These are phyloP conservation scores for Forbesichthys agassizii DNA, from an alignment of 2,113 vertebrate genomes.

Conservation along the genomic window DNA sequence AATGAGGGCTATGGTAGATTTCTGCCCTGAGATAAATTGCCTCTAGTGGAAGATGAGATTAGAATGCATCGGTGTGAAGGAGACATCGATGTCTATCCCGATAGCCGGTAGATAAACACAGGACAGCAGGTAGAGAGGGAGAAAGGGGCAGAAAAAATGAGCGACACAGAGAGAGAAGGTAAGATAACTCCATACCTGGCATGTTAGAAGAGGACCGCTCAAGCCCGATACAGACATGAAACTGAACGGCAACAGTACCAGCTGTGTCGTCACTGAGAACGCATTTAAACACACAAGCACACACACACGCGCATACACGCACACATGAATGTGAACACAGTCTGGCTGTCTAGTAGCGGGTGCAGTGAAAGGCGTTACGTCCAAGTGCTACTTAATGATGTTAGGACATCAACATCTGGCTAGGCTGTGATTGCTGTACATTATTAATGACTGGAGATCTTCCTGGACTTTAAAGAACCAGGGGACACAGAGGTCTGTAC, in stretches of 20 bases:
- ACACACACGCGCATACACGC: slow-evolving; percentile 24
- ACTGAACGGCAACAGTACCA: slow-evolving; percentile 32
- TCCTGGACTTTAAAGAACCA: too few relatives aligned
- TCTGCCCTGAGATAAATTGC: slow-evolving; percentile 42
- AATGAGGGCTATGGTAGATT: slow-evolving; percentile 36
- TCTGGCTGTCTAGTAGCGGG: slow-evolving; percentile 37
- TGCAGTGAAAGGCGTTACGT: slow-evolving; percentile 37
- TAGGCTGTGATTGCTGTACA: neutral
- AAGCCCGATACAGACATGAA: slow-evolving; percentile 55
- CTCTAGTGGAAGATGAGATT: slow-evolving; percentile 55
- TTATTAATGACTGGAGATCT: slow-evolving; percentile 12
- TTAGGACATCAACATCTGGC: slow-evolving; percentile 27
- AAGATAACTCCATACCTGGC: slow-evolving; percentile 53
- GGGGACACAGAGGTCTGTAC: too few relatives aligned
- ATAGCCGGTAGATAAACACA: slow-evolving; percentile 24
- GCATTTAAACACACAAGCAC: slow-evolving; percentile 1
- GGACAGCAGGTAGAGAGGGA: neutral
- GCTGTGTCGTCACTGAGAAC: slow-evolving; percentile 41
- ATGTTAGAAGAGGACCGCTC: slow-evolving; percentile 52
- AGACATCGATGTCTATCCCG: slow-evolving; percentile 44
- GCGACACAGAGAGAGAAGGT: slow-evolving; percentile 19
- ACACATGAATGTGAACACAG: slow-evolving; percentile 26
- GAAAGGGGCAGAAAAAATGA: slow-evolving; percentile 1
- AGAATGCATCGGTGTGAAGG: slow-evolving; percentile 32
- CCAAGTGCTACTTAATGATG: slow-evolving; percentile 47